These are phyloP conservation scores for Lytechinus pictus DNA, from an alignment of 35 echinoderm and acorn worm genomes.

Conservation along the genomic window DNA sequence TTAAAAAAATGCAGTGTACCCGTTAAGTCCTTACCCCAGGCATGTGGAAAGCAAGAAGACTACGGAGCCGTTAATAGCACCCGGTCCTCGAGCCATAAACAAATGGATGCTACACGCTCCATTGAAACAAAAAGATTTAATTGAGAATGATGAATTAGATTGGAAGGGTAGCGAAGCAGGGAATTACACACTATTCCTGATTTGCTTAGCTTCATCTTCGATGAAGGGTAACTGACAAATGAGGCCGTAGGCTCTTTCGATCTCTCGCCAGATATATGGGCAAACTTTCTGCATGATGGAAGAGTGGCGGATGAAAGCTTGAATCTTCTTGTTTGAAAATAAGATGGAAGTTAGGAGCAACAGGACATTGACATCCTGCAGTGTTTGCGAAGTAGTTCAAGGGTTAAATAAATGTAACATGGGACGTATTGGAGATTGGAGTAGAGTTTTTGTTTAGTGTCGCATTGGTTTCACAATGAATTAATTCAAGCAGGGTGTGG, in stretches of 20 bases:
- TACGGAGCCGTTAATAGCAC: not conserved
- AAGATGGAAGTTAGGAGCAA: not conserved
- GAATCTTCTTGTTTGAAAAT: not conserved
- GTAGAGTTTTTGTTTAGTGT: no score
- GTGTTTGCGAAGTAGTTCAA: not conserved
- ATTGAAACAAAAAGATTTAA: constrained; percentile 35
- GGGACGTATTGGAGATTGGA: not conserved
- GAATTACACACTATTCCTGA: constrained; percentile 40
- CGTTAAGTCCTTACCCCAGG: not conserved
- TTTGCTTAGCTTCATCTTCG: constrained; percentile 18
- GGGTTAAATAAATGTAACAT: not conserved
- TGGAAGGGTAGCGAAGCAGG: constrained; percentile 31
- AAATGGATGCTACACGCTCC: not conserved
- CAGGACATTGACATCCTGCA: not conserved
- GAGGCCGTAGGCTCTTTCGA: not conserved
- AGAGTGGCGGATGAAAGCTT: not conserved
- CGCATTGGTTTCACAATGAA: no score
- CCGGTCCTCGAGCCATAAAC: constrained; percentile 7
- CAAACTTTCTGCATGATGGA: not conserved
- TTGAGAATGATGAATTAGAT: constrained; percentile 40
- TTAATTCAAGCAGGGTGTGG: no score
- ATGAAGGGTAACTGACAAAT: not conserved
- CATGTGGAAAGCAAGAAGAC: not conserved
- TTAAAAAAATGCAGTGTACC: not conserved
- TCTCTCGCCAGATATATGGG: not conserved